Base-by-base conservation (phyloP, 1,140 invertebrate species). In the Dendroctonus ponderosae region DNA sequence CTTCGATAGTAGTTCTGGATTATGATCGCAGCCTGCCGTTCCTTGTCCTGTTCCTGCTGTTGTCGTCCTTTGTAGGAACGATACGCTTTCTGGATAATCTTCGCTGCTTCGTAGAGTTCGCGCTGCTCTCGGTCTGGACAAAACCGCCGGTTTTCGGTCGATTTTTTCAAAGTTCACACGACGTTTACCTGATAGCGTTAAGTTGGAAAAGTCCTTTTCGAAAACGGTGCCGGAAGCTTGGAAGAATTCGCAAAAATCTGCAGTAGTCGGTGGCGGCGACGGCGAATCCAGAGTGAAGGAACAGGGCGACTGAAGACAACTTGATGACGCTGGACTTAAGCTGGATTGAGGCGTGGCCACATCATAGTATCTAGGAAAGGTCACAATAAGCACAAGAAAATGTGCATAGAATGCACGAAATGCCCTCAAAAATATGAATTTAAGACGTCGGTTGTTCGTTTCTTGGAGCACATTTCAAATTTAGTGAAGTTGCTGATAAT, bases 51-150 rank as follows among this genome's bases (percentile, higher is more conserved):
- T 75, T 92, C 89, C 76, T 93, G 90, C 73, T 94, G 83, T 79
- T 92, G 90, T 0, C 93, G 84, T 6, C 93, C 93, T 79, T 95
- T 93, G 79, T 98, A 98, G 60, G 91, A 93, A 9, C 96, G 84
- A 79, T 97, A 99, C 3, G 95, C 96, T 78, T 96, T 97, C 80
- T 99, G 96, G 69, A 99, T 98, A 67, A 96, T 94, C 77, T 95
- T 94, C 0, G 96, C 96, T 11, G 96, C 96, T 78, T 98, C 95
- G 76, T 98, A 99, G 7, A 99, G 81, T 77, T 97, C 94, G 3
- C 95, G 83, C 79, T 98, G 96, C 78, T 99, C 96, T 44, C 91
- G 89, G 82, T 98, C 95, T 91, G 75, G 48, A 67, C 46, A 40
- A 38, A 62, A 48, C 11, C 4, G 7, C 0, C 7, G 46, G 7